Percentiles rank a stretch among this genome's conserved stretches.
phyloP scores from a whole-genome alignment of 1,140 invertebrate genomes.

The Pachyrhynchus sulphureomaculatus region DNA sequence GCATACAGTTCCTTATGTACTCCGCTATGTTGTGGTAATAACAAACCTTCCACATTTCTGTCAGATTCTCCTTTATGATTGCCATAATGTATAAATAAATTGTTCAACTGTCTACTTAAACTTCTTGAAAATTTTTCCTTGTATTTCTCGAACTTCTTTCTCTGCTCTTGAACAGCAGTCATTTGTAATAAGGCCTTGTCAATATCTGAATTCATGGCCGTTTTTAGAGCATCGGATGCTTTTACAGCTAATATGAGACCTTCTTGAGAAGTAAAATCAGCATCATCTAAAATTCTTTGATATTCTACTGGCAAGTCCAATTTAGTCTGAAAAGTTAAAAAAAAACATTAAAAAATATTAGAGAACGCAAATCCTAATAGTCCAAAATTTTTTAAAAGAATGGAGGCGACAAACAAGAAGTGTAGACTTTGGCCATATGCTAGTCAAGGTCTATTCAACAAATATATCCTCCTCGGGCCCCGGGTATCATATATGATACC shows the following conservation, averaged over 20 bases:
- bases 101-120: constrained; percentile 85
- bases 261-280: constrained; percentile 64
- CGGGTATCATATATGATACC: too few species aligned
- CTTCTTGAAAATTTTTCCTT: constrained; percentile 82
- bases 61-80: constrained; percentile 56
- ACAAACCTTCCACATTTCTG: constrained; percentile 59
- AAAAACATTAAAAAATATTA: too few species aligned
- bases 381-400: too few species aligned
- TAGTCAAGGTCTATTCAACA: too few species aligned
- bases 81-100: constrained; percentile 89
- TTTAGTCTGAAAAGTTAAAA: constrained; percentile 57
- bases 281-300: constrained; percentile 62
- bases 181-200: constrained; percentile 67
- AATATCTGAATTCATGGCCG: constrained; percentile 73
- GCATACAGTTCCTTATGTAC: constrained; percentile 81
- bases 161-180: constrained; percentile 85
- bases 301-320: constrained; percentile 73
- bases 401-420: too few species aligned
- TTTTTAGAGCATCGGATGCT: constrained; percentile 77
- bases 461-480: too few species aligned
- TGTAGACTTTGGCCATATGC: too few species aligned
- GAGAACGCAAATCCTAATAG: too few species aligned
- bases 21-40: constrained; percentile 71
- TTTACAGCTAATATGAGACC: constrained; percentile 76
- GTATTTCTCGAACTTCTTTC: constrained; percentile 80